Conservation (phyloP, 2,888 invertebrate genomes). For the Empis stercorea region DNA sequence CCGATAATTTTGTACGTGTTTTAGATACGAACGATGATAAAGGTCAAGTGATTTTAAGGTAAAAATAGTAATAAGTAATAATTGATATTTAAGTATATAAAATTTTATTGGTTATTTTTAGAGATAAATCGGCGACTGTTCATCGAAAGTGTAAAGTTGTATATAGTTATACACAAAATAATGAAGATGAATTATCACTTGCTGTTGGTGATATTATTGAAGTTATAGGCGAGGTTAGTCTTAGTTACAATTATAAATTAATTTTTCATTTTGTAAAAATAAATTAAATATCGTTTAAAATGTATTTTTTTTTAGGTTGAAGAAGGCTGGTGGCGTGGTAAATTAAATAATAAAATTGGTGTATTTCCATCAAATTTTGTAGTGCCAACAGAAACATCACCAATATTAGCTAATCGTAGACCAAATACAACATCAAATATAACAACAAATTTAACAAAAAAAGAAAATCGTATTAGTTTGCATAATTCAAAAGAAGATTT, state of each 20-base stretch:
- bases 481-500: conserved; percentile 26
- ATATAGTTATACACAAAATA: conserved; percentile 84
- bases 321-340: conserved; percentile 89
- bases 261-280: no score
- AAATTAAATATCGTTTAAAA: background rate
- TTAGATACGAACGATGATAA: conserved; percentile 33
- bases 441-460: conserved; percentile 15
- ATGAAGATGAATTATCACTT: conserved; percentile 83
- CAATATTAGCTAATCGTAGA: conserved; percentile 31
- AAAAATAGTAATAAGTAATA: no score
- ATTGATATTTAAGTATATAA: no score
- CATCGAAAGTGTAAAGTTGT: conserved; percentile 67
- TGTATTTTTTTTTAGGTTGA: conserved; percentile 42
- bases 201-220: conserved; percentile 81
- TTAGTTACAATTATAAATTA: background rate
- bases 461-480: conserved; percentile 27
- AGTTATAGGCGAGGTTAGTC: conserved; percentile 66
- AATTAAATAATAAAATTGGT: conserved; percentile 66
- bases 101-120: no score
- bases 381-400: conserved; percentile 43
- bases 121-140: conserved; percentile 34
- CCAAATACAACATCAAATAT: conserved; percentile 17
- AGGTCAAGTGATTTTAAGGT: conserved; percentile 35
- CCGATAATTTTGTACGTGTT: conserved; percentile 80
- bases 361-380: conserved; percentile 97